Percentiles rank a stretch among this genome's conserved stretches.
phyloP scores from a whole-genome alignment of 2,888 invertebrate genomes.

The Machimus rusticus region DNA sequence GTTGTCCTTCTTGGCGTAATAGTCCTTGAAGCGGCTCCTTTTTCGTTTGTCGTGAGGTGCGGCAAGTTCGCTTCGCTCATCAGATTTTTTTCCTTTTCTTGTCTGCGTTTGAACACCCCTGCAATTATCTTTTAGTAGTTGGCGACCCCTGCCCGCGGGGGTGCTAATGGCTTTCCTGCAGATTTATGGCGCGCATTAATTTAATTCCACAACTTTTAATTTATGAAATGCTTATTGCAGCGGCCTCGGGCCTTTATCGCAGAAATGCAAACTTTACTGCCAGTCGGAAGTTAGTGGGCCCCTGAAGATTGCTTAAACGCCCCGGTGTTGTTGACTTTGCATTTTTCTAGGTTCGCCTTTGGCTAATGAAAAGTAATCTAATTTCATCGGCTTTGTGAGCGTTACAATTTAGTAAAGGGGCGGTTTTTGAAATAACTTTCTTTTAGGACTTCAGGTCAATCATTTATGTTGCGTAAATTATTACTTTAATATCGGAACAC shows the following conservation, averaged over 20 bases:
- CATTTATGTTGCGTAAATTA: not conserved
- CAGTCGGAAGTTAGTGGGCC: not conserved
- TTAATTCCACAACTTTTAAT: conserved; percentile 29
- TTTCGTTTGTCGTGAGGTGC: not conserved
- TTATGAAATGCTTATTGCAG: conserved; percentile 30
- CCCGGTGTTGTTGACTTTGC: not conserved
- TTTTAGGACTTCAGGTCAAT: not conserved
- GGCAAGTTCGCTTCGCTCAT: not conserved
- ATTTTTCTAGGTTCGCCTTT: not conserved
- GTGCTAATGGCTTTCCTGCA: conserved; percentile 2
- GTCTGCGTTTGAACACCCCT: not conserved
- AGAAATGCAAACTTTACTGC: not conserved
- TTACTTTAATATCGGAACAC: not conserved
- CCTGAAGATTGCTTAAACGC: not conserved
- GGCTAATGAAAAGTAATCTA: not conserved
- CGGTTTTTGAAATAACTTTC: not conserved
- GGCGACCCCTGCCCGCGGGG: not conserved
- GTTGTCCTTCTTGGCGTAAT: conserved; percentile 24
- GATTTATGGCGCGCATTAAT: conserved; percentile 26
- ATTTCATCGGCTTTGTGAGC: not conserved
- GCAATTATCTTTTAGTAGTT: conserved; percentile 21
- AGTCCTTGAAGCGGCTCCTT: not conserved
- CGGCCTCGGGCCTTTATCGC: not conserved
- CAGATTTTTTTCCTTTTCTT: not conserved
- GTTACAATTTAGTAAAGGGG: not conserved